Conservation (phyloP, 2,113 vertebrate genomes). For the Apistogramma diplotaenia region DNA sequence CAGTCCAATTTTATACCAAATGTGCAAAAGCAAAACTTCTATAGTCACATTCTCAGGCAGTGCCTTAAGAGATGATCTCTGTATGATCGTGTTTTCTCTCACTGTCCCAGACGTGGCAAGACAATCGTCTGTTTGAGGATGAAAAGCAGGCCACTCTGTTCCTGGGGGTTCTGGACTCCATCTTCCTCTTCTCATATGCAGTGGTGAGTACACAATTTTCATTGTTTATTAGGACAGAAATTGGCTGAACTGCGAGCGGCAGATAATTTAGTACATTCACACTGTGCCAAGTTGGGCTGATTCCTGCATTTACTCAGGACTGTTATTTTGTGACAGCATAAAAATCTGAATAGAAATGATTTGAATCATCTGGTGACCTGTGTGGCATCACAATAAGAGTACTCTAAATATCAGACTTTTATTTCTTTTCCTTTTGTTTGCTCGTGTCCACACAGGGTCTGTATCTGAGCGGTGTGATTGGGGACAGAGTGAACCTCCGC, state of each 20-base stretch:
- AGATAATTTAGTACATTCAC: background rate
- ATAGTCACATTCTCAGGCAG: background rate
- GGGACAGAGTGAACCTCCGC: slow-evolving; percentile 90
- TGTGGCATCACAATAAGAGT: background rate
- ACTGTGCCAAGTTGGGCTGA: background rate
- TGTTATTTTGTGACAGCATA: background rate
- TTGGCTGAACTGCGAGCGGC: background rate
- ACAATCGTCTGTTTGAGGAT: slow-evolving; percentile 82
- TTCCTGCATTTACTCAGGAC: background rate
- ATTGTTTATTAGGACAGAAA: background rate
- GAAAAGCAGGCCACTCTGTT: slow-evolving; percentile 88
- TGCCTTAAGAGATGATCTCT: background rate
- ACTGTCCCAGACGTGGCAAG: slow-evolving; percentile 83
- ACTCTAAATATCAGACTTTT: background rate
- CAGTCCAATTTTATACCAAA: background rate
- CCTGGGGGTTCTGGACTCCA: slow-evolving; percentile 87
- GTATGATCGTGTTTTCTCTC: background rate
- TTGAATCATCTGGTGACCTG: background rate
- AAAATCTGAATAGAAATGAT: background rate
- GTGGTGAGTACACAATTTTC: slow-evolving; percentile 78
- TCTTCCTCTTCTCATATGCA: slow-evolving; percentile 97
- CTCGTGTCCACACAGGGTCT: slow-evolving; percentile 79
- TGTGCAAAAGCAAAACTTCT: background rate
- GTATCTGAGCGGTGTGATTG: slow-evolving; percentile 90
- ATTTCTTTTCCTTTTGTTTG: background rate